Conservation (phyloP, 2,797 vertebrate genomes). For the Alauda arvensis region DNA sequence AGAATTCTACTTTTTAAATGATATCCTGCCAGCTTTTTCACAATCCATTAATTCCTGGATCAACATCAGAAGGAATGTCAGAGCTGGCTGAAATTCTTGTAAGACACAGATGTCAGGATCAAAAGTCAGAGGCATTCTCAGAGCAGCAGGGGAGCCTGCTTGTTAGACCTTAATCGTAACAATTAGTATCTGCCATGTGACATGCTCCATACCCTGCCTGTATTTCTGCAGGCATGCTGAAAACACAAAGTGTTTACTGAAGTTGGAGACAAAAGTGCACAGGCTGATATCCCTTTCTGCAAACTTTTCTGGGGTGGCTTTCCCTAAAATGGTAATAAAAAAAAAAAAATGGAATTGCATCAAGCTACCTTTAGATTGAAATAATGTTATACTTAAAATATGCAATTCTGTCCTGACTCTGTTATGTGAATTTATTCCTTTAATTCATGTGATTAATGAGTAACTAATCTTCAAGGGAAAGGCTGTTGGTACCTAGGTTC, state of each 20-base stretch:
- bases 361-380: background rate
- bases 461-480: background rate
- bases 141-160: slow-evolving; percentile 78
- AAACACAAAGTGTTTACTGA: slow-evolving; percentile 62
- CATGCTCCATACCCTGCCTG: slow-evolving; percentile 66
- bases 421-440: background rate
- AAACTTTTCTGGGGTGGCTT: slow-evolving; percentile 31
- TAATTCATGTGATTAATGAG: background rate
- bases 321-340: slow-evolving; percentile 29
- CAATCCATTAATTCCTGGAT: slow-evolving; percentile 99
- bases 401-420: background rate
- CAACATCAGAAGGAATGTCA: slow-evolving; percentile 96
- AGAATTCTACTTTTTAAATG: slow-evolving; percentile 85
- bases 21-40: slow-evolving; percentile 91
- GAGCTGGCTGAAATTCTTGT: slow-evolving; percentile 92
- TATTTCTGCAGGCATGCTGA: slow-evolving; percentile 63
- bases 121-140: slow-evolving; percentile 84
- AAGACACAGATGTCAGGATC: slow-evolving; percentile 92
- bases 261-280: slow-evolving; percentile 53
- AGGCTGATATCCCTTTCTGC: slow-evolving; percentile 12
- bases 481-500: background rate
- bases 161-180: slow-evolving; percentile 86
- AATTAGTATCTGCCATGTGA: slow-evolving; percentile 86
- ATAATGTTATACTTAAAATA: background rate
- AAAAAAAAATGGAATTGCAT: background rate